A percentile compares a stretch with the other conserved stretches of the same genome.
These are phyloP conservation scores for Pteria penguin DNA, from an alignment of 2,888 invertebrate genomes.

Conservation along the genomic window DNA sequence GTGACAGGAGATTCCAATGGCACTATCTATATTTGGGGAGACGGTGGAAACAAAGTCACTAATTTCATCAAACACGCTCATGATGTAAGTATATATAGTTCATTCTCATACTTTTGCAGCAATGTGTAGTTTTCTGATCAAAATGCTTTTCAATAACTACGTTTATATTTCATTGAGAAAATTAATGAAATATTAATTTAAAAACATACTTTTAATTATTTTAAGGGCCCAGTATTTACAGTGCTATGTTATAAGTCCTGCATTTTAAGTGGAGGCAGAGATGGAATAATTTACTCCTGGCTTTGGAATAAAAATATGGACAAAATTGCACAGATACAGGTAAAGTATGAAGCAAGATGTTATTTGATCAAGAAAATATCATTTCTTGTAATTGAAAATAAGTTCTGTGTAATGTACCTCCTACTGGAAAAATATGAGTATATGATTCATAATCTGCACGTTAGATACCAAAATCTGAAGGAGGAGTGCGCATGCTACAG, in stretches of 20 bases:
- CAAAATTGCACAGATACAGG: slow-evolving; percentile 61
- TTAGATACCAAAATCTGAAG: slow-evolving; percentile 72
- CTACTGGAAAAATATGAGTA: too few species aligned
- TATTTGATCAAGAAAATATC: too few species aligned
- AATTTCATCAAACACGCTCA: slow-evolving; percentile 79
- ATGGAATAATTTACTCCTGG: slow-evolving; percentile 71
- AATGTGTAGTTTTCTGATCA: too few species aligned
- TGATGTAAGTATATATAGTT: slow-evolving; percentile 68
- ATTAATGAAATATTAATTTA: neutral
- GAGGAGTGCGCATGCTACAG: slow-evolving; percentile 71
- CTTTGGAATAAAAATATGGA: slow-evolving; percentile 74
- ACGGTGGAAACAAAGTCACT: slow-evolving; percentile 72
- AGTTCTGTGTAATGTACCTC: too few species aligned
- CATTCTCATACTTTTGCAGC: too few species aligned
- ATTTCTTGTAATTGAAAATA: too few species aligned
- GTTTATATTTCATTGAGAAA: neutral
- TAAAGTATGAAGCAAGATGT: too few species aligned
- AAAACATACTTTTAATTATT: neutral
- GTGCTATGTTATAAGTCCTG: slow-evolving; percentile 58
- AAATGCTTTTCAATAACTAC: too few species aligned
- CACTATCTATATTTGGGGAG: slow-evolving; percentile 77
- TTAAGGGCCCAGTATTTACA: slow-evolving; percentile 75
- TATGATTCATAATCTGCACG: too few species aligned
- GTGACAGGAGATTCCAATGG: slow-evolving; percentile 79
- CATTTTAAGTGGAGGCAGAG: slow-evolving; percentile 73